Conservation (phyloP, 1,140 invertebrate species). For the Zeugodacus cucurbitae region DNA sequence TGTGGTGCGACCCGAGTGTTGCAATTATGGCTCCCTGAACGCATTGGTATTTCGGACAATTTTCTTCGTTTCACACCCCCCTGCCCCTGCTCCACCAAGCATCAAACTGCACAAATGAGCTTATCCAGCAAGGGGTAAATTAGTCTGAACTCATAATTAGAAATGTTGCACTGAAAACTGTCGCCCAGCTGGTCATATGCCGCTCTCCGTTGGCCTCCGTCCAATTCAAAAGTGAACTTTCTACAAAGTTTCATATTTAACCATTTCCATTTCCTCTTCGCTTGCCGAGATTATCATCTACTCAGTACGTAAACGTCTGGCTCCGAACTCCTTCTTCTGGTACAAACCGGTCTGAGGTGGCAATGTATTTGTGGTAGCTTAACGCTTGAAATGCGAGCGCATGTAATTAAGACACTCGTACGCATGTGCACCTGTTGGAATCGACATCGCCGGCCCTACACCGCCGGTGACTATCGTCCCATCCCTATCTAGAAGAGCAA, state of each 20-base stretch:
- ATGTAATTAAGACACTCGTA: slow-evolving; percentile 47
- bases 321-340: neutral
- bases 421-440: slow-evolving; percentile 45
- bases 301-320: neutral
- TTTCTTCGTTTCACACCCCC: neutral
- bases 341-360: neutral
- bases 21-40: slow-evolving; percentile 28
- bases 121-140: neutral
- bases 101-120: neutral
- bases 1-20: slow-evolving; percentile 15
- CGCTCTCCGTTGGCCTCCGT: neutral
- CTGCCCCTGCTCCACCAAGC: neutral
- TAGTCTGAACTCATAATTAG: neutral
- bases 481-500: neutral
- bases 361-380: slow-evolving; percentile 36
- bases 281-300: neutral
- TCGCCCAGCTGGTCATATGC: neutral
- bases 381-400: slow-evolving; percentile 42
- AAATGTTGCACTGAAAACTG: neutral
- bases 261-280: neutral
- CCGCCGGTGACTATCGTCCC: neutral
- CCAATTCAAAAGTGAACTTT: neutral
- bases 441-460: neutral
- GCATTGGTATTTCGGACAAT: slow-evolving; percentile 9
- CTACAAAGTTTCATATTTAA: neutral